A percentile compares a stretch with the other conserved stretches of the same genome.
Conservation (phyloP, 2,797 vertebrate species). For the Remorina albescens region DNA sequence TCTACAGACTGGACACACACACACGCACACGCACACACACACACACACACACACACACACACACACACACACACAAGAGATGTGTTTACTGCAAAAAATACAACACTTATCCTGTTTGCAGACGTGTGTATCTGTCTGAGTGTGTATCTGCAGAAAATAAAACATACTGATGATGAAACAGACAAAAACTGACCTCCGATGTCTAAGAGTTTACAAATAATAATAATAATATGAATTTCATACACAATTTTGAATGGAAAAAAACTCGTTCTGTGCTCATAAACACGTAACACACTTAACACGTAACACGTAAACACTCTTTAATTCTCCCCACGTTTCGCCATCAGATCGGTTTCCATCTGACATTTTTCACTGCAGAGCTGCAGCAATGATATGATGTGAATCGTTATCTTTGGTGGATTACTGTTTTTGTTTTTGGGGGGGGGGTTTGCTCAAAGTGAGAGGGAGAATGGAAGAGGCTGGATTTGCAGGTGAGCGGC, state of each 20-base stretch:
- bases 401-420: constrained; percentile 53
- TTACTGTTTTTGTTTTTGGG: neutral
- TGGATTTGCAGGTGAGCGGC: constrained; percentile 26
- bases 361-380: constrained; percentile 29
- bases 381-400: constrained; percentile 65
- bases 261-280: no score
- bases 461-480: constrained; percentile 41
- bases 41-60: constrained; percentile 50
- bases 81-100: neutral
- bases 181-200: neutral
- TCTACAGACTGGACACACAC: constrained; percentile 91
- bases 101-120: neutral
- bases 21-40: constrained; percentile 50
- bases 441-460: neutral
- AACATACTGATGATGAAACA: neutral
- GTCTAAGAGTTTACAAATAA: no score
- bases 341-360: constrained; percentile 16
- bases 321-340: neutral
- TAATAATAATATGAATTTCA: no score
- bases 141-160: neutral
- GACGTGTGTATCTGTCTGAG: neutral
- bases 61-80: neutral
- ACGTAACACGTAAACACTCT: no score
- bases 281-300: no score
- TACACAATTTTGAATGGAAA: no score